These are phyloP conservation scores for Thunnus thynnus DNA, from an alignment of 2,113 vertebrate genomes.

Conservation along the genomic window DNA sequence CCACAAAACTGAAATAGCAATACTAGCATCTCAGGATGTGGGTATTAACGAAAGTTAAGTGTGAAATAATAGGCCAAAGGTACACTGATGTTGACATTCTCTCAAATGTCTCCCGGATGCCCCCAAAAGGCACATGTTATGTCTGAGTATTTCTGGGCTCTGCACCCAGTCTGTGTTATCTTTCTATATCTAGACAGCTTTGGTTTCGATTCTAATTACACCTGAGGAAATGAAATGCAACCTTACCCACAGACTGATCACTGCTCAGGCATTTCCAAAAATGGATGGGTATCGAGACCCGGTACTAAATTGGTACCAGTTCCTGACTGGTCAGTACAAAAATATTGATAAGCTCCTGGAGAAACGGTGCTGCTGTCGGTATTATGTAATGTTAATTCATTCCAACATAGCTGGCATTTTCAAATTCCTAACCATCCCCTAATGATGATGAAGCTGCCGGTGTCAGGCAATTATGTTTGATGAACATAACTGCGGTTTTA, in stretches of 20 bases:
- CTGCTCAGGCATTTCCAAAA: conserved; percentile 27
- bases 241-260: conserved; percentile 12
- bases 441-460: too few relatives aligned
- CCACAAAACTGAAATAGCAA: neutral
- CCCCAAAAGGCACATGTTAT: conserved; percentile 31
- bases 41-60: neutral
- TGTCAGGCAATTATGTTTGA: too few relatives aligned
- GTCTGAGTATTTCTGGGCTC: conserved; percentile 26
- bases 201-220: conserved; percentile 37
- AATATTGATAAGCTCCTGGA: too few relatives aligned
- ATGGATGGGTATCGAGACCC: too few relatives aligned
- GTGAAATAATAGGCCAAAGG: neutral
- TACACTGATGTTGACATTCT: conserved; percentile 19
- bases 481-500: too few relatives aligned
- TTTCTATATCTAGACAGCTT: conserved; percentile 33
- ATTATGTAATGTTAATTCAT: too few relatives aligned
- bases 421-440: too few relatives aligned
- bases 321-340: too few relatives aligned
- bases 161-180: conserved; percentile 35
- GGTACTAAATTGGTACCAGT: too few relatives aligned
- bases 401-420: too few relatives aligned
- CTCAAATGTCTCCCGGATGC: conserved; percentile 26
- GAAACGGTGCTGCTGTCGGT: too few relatives aligned
- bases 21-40: neutral
- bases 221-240: conserved; percentile 58